Base-by-base conservation (phyloP, 2,113 vertebrate genomes). In the Zosterops borbonicus region DNA sequence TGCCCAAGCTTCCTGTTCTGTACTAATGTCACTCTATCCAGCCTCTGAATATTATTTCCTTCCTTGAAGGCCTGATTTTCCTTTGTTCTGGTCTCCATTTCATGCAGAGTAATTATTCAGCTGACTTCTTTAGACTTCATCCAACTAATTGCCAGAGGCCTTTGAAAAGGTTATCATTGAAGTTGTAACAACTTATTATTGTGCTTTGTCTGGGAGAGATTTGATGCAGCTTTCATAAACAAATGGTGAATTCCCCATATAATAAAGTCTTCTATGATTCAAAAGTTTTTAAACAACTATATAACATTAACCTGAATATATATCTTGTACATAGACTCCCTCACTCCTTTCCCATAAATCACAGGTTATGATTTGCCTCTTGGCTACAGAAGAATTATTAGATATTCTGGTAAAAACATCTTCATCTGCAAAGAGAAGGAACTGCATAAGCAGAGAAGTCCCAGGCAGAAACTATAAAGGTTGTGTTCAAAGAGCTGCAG, bases 51-150 rank as follows among this genome's bases (percentile, higher is more conserved):
- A 56, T 31, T 9, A 80, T 87, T 94, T 76, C 78, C 35, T 87
- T 85, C 77, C 81, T 87, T 94, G 78, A 90, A 94, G 87, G 90
- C 44, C 67, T 94, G 47, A 9, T 79, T 94, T 94, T 94, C 53
- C 37, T 88, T 89, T 73, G 12, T 62, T 86, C 63, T 83, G 11
- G 37, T 94, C 44, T 58, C 12, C 37, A 60, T 85, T 91, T 93
- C 44, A 87, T 5, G 3, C n/a, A 76, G 31, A 55, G 37, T 76
- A 56, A n/a, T 60, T 94, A 91, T 93, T 85, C 70, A 79, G 15
- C 9, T 77, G n/a, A 19, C 86, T 93, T 95, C 81, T 92, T 88
- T 80, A 68, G 28, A 39, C 67, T 96, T 88, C 53, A 50, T 83
- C 33, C 71, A 90, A 65, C 28, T 85, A 92, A 65, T 88, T 93